These are phyloP conservation scores for Paratrypauchen microcephalus DNA, from an alignment of 2,797 vertebrate species.

Conservation along the genomic window DNA sequence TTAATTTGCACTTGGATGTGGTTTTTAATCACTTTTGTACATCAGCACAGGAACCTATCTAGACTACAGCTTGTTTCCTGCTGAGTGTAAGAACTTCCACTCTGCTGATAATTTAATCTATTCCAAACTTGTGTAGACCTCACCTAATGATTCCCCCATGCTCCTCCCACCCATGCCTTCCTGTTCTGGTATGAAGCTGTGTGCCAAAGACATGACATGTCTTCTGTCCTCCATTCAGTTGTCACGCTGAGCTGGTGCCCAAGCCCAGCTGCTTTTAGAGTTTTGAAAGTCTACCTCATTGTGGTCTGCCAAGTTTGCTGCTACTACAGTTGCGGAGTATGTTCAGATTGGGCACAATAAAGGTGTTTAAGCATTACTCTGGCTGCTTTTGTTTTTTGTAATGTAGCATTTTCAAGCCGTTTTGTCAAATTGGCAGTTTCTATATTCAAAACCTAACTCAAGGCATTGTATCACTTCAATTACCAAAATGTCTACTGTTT, in stretches of 20 bases:
- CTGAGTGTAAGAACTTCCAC: constrained; percentile 85
- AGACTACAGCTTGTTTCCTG: constrained; percentile 79
- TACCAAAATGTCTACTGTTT: too few relatives aligned
- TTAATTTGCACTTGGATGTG: constrained; percentile 97
- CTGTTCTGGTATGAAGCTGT: constrained; percentile 86
- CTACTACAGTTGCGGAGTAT: constrained; percentile 94
- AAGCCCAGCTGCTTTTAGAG: constrained; percentile 95
- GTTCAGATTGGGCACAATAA: constrained; percentile 98
- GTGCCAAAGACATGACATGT: constrained; percentile 93
- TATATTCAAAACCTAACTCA: too few relatives aligned
- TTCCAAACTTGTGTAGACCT: constrained; percentile 86
- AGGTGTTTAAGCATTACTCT: constrained; percentile 95
- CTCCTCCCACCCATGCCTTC: constrained; percentile 67
- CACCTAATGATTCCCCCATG: constrained; percentile 64
- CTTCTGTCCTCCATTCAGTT: constrained; percentile 71
- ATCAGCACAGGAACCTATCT: constrained; percentile 81
- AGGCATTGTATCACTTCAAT: too few relatives aligned
- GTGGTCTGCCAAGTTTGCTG: constrained; percentile 97
- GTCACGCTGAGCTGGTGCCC: constrained; percentile 90
- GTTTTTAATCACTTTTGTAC: constrained; percentile 99
- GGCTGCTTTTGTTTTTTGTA: constrained; percentile 12
- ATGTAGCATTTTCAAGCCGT: too few relatives aligned
- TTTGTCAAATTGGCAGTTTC: too few relatives aligned
- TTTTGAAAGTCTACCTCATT: constrained; percentile 99
- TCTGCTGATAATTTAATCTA: constrained; percentile 81